Evolutionary conservation across 1,140 invertebrate genomes (phyloP), one percentile per base, ranked within the genome.

Genomic region (Ceratina calcarata): DNA sequence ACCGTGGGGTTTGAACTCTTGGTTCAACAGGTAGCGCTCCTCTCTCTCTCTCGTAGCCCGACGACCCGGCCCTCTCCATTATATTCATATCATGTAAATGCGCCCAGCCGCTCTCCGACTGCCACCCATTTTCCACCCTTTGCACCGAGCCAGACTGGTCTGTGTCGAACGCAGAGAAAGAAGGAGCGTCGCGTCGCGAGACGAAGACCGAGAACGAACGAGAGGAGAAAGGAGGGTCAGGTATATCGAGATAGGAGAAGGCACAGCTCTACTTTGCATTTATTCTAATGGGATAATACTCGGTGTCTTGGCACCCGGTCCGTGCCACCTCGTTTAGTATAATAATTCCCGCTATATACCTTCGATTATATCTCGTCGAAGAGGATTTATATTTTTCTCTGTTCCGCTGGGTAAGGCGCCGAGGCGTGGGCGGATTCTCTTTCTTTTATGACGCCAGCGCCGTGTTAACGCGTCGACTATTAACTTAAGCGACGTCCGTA

Each of bases 1-100:
- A 85, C 83, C 37, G 37, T 45, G 37, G 87, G 88, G 87, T 88
- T 90, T 88, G 87, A 91, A 89, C 88, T 90, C 78, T 83, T 80
- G 75, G 90, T 91, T 93, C 92, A 93, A 93, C 92, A 93, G 91
- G 92, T 93, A 92, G 92, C 87, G 86, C 80, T 91, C 37, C 37
- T 45, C 37, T 45, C 32, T 37, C 32, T 37, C 37, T 45, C 84
- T 91, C 85, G 81, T 85, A 87, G 87, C 58, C 80, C 78, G 84
- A 80, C 82, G 86, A 86, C 76, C 84, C 86, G 86, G 79, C 88
- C 86, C 91, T 91, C 92, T 91, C 88, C 90, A 93, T 93, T 93
- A 93, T 92, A 93, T 92, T 93, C 92, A 93, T 93, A 92, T 92
- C 91, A 92, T 93, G 92, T 92, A 92, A 93, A 93, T 93, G 90